Evolutionary conservation across 1,140 invertebrate species (phyloP), one percentile per base, ranked within the genome.

Genomic region (Dinoponera quadriceps): DNA sequence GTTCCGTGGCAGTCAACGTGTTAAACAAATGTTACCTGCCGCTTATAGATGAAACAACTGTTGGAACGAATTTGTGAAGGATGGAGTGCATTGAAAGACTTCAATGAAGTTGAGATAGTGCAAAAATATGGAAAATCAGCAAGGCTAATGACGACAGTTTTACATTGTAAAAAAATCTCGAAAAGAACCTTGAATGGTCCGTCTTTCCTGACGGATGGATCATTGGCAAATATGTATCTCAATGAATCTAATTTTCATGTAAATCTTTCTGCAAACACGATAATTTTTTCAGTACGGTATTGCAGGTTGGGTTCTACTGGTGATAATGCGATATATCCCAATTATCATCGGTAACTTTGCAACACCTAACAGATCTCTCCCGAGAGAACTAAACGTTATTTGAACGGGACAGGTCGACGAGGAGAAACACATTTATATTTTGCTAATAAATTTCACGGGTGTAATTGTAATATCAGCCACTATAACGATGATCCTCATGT

Each of bases 101-200:
- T n/a, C 27, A n/a, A n/a, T n/a, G n/a, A n/a, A n/a, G 27, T 77
- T 77, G 11, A 51, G 7, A 77, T 66, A 77, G 44, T 20, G n/a
- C 11, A n/a, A 54, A 22, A 7, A n/a, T 77, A 65, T 33, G 73
- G 44, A 14, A 66, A 29, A 20, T 77, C 38, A 27, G 66, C 20
- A 11, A 54, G 16, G 13, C 60, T n/a, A 11, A 4, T 77, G 33
- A 54, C 44, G 13, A 5, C 25, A 1, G 4, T 63, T 11, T 54
- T 77, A 54, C 29, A 66, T 54, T 0, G 73, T 77, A 77, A 77
- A 60, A 14, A 66, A 22, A 20, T 1, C 11, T 13, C 16, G 22
- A 25, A 18, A 18, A 22, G 9, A 11, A 7, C 22, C 3, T n/a
- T 62, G 38, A 44, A 44, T 44, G 38, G 7, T 44, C 38, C 38